Base-by-base conservation (phyloP, 2,797 vertebrate species). In the Cephalopachus bancanus region DNA sequence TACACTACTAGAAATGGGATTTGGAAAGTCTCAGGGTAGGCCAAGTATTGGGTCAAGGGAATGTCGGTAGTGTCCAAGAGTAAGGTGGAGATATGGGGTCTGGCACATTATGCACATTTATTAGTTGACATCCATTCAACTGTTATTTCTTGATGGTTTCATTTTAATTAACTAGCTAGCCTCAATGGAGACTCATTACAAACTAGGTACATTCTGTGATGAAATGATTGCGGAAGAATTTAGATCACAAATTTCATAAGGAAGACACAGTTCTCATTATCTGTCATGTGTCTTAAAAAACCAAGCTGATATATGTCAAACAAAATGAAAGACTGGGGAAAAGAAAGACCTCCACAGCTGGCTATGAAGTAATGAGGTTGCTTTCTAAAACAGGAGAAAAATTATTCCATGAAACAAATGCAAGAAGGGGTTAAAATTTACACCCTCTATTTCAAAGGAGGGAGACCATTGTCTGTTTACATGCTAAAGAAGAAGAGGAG, bases 101-200 rank as follows among this genome's bases (percentile, higher is more conserved):
- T 95, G 51, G 16, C 15, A 20, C 15, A 93, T 71, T 92, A 55
- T 78, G 17, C 26, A 81, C 1, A 1, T 83, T 92, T 93, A 76
- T 89, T 91, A 83, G 53, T 11, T 55, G 67, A 83, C 19, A 81
- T 95, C 75, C 84, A 15, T 81, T 97, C 57, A 93, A 3, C 57
- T 92, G 71, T 92, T 81, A 93, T 94, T 96, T 92, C 5, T 17
- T 96, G 62, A 71, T 90, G 88, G 69, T 90, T 90, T 96, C 26
- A 59, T 90, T 97, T 93, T 93, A 94, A 92, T 94, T 96, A 90
- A 93, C 60, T 96, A 62, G 92, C 37, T 95, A 85, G 57, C 72
- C 69, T 97, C 59, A 91, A 71, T 7, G 78, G 57, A 37, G 37
- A 90, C 33, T 24, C 72, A 87, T 96, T 92, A 90, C 62, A 97